These are phyloP conservation scores for Panagrolaimus sp. DNA, from an alignment of 1,140 invertebrate species.

Conservation along the genomic window DNA sequence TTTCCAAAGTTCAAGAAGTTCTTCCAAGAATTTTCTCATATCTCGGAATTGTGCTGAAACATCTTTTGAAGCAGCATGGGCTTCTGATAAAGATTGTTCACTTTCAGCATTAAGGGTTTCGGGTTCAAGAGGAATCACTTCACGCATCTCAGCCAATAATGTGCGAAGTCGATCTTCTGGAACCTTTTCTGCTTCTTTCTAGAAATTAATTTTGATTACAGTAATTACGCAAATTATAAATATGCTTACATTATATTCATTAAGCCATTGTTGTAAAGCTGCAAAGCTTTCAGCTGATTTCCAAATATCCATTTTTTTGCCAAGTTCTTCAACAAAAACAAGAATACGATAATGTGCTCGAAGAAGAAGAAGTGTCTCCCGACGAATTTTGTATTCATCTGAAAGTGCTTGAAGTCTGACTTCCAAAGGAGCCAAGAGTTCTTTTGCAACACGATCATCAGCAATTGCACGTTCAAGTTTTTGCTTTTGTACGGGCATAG, in stretches of 20 bases:
- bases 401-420: slow-evolving; percentile 23
- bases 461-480: slow-evolving; percentile 16
- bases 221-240: background rate
- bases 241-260: slow-evolving; percentile 30
- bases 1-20: background rate
- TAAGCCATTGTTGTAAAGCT: slow-evolving; percentile 28
- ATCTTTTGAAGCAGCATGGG: background rate
- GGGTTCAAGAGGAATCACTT: background rate
- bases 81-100: background rate
- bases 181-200: slow-evolving; percentile 12
- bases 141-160: slow-evolving; percentile 6
- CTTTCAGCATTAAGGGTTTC: background rate
- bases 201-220: background rate
- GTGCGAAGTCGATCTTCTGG: background rate
- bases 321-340: slow-evolving; percentile 29
- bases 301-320: slow-evolving; percentile 30
- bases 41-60: background rate
- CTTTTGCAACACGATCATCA: slow-evolving; percentile 14
- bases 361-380: slow-evolving; percentile 28
- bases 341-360: slow-evolving; percentile 36
- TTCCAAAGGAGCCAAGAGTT: slow-evolving; percentile 18
- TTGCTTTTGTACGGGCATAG: slow-evolving; percentile 27
- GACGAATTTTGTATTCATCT: slow-evolving; percentile 22
- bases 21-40: slow-evolving; percentile 6
- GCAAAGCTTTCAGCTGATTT: slow-evolving; percentile 22